Evolutionary conservation across 2,113 vertebrate species (phyloP), one percentile per base, ranked within the genome.

Genomic region (Desmodus rotundus): DNA sequence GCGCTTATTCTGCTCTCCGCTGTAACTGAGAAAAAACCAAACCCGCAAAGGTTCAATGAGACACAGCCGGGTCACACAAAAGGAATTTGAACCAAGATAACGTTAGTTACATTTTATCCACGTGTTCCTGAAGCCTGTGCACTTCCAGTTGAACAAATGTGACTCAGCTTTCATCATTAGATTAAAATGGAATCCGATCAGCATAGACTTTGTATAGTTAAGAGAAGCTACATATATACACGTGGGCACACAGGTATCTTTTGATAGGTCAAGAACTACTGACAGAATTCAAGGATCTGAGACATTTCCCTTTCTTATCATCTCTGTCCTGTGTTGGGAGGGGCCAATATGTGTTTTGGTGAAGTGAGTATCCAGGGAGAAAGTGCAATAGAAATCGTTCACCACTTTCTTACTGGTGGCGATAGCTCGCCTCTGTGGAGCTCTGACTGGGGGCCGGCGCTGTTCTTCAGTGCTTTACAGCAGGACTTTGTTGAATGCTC

Each of bases 41-140:
- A 31, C 50, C 38, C 14, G 63, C 28, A 20, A 52, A 93, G 14
- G 31, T 88, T 94, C 86, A 92, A 20, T 38, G 93, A 93, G 93
- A 70, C 93, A 87, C 56, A 22, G 45, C 33, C 76, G 56, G 20
- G 36, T 61, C 61, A 38, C 82, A 28, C 54, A 87, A 95, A 88
- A 85, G 87, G 84, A 97, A 95, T 97, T 89, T 72, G 96, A 91
- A 95, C 93, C 65, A 56, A 97, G 96, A 82, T 76, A 94, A 88
- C 0, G 0, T 56, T 81, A 45, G 91, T 96, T 96, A 94, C 74
- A 91, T 68, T 97, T 95, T 95, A 91, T 36, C 92, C 56, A 93
- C 68, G 7, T 15, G 50, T 87, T 87, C 47, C 74, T 50, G 56
- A 73, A 89, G 56, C 52, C 47, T 13, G 28, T 1, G 20, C 61